Evolutionary conservation across 2,888 invertebrate species (phyloP), one percentile per base, ranked within the genome.

Genomic region (Andrena minutula): DNA sequence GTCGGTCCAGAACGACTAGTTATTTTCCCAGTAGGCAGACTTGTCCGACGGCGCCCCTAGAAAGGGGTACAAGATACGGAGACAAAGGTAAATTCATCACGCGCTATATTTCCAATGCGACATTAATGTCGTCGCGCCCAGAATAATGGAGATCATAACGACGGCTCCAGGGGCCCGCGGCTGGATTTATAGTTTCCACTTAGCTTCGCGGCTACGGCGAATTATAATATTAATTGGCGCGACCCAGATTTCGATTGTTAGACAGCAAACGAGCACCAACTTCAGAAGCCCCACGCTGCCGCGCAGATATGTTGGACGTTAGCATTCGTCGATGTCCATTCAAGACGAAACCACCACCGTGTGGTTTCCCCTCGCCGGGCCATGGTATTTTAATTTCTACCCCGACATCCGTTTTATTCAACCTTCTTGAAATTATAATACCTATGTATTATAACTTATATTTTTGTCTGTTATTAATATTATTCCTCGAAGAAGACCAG

Each of bases 171-270:
- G 28, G 23, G 49, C 2, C 5, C 49, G 53, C 1, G 10, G 49
- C 68, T 47, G 81, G 81, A 80, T 82, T 74, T 74, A 82, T 74
- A 41, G 81, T 66, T 65, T 53, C 74, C 56, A 49, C 70, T 74
- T 49, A 70, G 65, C 60, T 70, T 58, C 30, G 66, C 6, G 71
- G 61, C 47, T 20, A 20, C 58, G 51, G 30, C 56, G 58, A 65
- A 60, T 79, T 81, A 63, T 58, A 81, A 79, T 81, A 79, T 81
- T 81, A 81, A 81, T 81, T 70, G 79, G 63, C 51, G 26, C 69
- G 79, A 77, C 73, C 79, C 69, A 73, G 35, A 69, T 81, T 81
- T 69, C 60, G 68, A 66, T 79, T 68, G 79, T 64, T 56, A 7
- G 63, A 23, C 75, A 16, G n/a, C n/a, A 35, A 41, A n/a, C 41